phyloP scores from a whole-genome alignment of 2,797 vertebrate genomes.

The Taenioides sp. region DNA sequence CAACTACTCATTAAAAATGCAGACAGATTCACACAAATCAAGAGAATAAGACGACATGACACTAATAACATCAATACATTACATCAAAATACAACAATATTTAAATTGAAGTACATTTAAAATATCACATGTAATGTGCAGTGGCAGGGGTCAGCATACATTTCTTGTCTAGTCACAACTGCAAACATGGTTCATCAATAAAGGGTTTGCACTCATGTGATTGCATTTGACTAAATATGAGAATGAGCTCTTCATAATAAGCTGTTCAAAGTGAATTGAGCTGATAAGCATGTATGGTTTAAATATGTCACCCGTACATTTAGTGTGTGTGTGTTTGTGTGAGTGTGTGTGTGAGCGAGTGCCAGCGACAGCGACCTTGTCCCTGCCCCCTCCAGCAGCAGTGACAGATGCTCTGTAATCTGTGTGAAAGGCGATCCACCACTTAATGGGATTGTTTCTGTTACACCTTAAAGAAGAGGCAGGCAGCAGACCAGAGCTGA shows the following conservation, averaged over 20 bases:
- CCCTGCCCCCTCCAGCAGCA: slow-evolving; percentile 64
- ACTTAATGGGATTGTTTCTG: slow-evolving; percentile 81
- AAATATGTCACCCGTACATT: neutral
- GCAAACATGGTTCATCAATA: neutral
- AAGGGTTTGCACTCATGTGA: neutral
- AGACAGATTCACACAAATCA: too few relatives aligned
- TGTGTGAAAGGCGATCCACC: slow-evolving; percentile 79
- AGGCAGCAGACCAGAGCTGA: slow-evolving; percentile 64
- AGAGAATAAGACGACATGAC: too few relatives aligned
- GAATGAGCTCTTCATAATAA: slow-evolving; percentile 7
- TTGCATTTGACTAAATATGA: slow-evolving; percentile 14
- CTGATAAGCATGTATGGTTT: neutral
- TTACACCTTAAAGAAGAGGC: slow-evolving; percentile 77
- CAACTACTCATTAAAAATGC: too few relatives aligned
- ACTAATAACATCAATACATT: too few relatives aligned
- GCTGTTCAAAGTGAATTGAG: neutral
- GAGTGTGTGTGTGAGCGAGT: slow-evolving; percentile 7
- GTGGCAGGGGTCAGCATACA: neutral
- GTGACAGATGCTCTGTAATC: slow-evolving; percentile 80
- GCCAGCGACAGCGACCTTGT: slow-evolving; percentile 54
- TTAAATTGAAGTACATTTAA: neutral
- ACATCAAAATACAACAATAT: neutral
- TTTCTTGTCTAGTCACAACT: neutral
- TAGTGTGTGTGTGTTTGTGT: neutral
- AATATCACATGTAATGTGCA: neutral